Evolutionary conservation across 2,888 invertebrate genomes (phyloP).

Genomic region (Crioceris asparagi): DNA sequence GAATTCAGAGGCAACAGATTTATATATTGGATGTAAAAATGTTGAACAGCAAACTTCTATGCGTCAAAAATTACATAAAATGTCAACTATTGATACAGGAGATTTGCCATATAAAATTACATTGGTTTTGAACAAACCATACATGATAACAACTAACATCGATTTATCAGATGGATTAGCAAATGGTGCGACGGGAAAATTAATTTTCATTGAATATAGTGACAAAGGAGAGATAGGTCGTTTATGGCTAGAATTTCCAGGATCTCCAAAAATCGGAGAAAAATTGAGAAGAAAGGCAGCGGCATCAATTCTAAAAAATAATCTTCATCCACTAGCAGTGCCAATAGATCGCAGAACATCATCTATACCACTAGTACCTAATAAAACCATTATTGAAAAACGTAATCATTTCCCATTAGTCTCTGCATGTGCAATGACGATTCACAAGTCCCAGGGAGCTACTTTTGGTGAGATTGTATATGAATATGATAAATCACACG

Average conservation of each 20-base stretch:
- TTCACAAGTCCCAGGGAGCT: neutral
- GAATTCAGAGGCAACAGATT: no score
- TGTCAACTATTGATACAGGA: no score
- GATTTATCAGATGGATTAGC: no score
- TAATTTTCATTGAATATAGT: neutral
- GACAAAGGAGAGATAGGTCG: neutral
- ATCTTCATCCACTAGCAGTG: neutral
- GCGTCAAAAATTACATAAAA: constrained; percentile 1
- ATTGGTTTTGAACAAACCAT: no score
- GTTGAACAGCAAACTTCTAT: no score
- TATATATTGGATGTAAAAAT: no score
- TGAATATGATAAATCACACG: neutral
- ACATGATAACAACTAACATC: no score
- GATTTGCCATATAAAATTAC: no score
- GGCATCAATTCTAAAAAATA: neutral
- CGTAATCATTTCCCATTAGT: neutral
- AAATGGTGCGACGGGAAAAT: neutral
- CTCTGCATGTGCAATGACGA: neutral
- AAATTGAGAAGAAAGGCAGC: neutral
- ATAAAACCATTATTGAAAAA: neutral
- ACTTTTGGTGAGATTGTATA: constrained; percentile 1
- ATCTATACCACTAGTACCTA: neutral
- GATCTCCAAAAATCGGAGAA: neutral
- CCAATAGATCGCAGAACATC: neutral
- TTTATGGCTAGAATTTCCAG: neutral